These are phyloP conservation scores for Hirundichthys speculiger DNA, from an alignment of 2,113 vertebrate genomes.

Conservation along the genomic window DNA sequence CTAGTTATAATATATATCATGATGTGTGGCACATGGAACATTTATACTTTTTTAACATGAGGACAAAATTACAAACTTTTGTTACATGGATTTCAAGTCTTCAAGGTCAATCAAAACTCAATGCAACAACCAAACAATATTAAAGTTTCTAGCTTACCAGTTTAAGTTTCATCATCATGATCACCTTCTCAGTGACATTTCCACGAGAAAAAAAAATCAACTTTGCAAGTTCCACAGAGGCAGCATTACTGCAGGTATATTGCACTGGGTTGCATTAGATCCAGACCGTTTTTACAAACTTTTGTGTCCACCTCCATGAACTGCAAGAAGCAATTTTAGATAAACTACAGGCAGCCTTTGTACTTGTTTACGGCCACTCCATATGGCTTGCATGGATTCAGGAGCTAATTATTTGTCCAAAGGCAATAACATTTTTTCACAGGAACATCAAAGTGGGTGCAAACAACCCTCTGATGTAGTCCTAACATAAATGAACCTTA, in stretches of 20 bases:
- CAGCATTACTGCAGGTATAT: conserved; percentile 33
- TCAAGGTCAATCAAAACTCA: too few species aligned
- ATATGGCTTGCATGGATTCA: conserved; percentile 52
- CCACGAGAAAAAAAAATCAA: conserved; percentile 20
- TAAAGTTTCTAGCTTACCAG: conserved; percentile 4
- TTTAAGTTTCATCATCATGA: too few species aligned
- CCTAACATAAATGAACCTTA: conserved; percentile 49
- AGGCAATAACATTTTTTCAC: conserved; percentile 62
- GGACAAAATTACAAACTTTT: too few species aligned
- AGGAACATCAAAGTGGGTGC: conserved; percentile 69
- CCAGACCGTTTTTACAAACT: conserved; percentile 30
- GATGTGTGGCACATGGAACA: too few species aligned
- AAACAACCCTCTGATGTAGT: conserved; percentile 55
- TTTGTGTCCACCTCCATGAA: conserved; percentile 45
- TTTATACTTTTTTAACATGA: too few species aligned
- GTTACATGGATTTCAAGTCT: too few species aligned
- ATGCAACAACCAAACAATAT: background rate
- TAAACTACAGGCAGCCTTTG: conserved; percentile 60
- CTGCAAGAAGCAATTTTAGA: conserved; percentile 46
- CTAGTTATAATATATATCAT: too few species aligned
- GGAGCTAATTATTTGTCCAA: conserved; percentile 68
- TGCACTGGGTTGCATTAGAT: conserved; percentile 56
- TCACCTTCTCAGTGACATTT: conserved; percentile 1
- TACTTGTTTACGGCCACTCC: conserved; percentile 58
- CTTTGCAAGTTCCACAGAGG: conserved; percentile 32